Conservation (phyloP, 2,797 vertebrate genomes). For the Sebastes steindachneri region DNA sequence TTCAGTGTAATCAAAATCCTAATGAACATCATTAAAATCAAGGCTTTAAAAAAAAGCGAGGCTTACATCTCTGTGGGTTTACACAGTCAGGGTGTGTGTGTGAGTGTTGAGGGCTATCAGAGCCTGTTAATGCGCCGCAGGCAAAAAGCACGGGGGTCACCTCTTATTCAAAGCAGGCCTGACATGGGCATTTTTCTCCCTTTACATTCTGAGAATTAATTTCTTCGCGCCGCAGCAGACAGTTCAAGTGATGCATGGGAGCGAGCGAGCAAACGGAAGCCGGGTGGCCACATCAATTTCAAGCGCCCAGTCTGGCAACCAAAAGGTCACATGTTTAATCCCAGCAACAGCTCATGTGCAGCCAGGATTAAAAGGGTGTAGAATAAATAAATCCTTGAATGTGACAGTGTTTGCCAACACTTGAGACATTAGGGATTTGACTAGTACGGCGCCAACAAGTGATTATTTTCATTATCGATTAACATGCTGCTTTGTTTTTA, state of each 20-base stretch:
- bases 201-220: slow-evolving; percentile 58
- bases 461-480: neutral
- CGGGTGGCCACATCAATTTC: slow-evolving; percentile 57
- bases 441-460: neutral
- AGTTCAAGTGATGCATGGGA: slow-evolving; percentile 25
- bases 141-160: slow-evolving; percentile 54
- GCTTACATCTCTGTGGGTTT: slow-evolving; percentile 45
- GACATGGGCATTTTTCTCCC: slow-evolving; percentile 46
- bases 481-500: neutral
- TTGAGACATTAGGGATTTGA: neutral
- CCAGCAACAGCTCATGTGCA: slow-evolving; percentile 38
- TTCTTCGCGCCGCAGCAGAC: slow-evolving; percentile 29
- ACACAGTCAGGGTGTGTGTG: slow-evolving; percentile 12
- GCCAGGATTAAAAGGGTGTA: slow-evolving; percentile 44
- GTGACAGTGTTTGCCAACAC: slow-evolving; percentile 7
- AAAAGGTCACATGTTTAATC: slow-evolving; percentile 69
- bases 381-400: slow-evolving; percentile 6
- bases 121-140: slow-evolving; percentile 39
- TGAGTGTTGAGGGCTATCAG: slow-evolving; percentile 26
- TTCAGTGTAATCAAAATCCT: slow-evolving; percentile 65
- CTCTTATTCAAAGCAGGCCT: slow-evolving; percentile 56
- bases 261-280: neutral
- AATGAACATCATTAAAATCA: slow-evolving; percentile 72
- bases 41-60: slow-evolving; percentile 44
- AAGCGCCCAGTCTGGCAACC: slow-evolving; percentile 22